Base-by-base conservation (phyloP, 2,113 vertebrate genomes). In the Mesitornis unicolor region DNA sequence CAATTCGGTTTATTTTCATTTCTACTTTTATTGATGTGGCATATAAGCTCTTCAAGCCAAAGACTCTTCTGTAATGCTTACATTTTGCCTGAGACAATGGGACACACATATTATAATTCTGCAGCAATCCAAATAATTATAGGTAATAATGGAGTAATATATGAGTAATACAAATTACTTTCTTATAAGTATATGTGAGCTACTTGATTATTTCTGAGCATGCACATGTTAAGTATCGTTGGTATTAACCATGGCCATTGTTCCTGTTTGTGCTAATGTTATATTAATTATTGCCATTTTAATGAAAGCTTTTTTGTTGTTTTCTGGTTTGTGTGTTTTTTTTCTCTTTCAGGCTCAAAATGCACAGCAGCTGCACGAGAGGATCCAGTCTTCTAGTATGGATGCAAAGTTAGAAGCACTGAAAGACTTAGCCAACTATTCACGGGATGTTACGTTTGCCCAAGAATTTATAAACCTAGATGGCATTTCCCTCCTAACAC, bases 381-480 rank as follows among this genome's bases (percentile, higher is more conserved):
- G 98, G 60, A 99, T 99, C 97, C 99, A 99, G 94, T 99, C 99
- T 6, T 99, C 99, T 26, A 99, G 99, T 94, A 99, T 99, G 99
- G 99, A 99, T 21, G 98, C 99, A 17, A 99, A 99, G 94, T 98
- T 99, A 96, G 99, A 99, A 93, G 98, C 99, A 18, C 97, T 99
- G 97, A 99, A 99, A 97, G 99, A 99, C 84, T 95, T 99, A 96
- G 99, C 99, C 95, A 99, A 97, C 56, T 99, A 99, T 1, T 99
- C 99, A 18, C 96, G 99, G 11, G 99, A 99, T 93, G 97, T 99
- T 97, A 99, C 99, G 0, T 99, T 99, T 84, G 99, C 99, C 33
- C 99, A 99, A 95, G 99, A 99, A 97, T 99, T 99, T 94, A 99
- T 99, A 95, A 99, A 99, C 98, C 98, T 99, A 85, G 99, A 99